Conservation (phyloP, 2,888 invertebrate species). For the Halocaridina rubra region DNA sequence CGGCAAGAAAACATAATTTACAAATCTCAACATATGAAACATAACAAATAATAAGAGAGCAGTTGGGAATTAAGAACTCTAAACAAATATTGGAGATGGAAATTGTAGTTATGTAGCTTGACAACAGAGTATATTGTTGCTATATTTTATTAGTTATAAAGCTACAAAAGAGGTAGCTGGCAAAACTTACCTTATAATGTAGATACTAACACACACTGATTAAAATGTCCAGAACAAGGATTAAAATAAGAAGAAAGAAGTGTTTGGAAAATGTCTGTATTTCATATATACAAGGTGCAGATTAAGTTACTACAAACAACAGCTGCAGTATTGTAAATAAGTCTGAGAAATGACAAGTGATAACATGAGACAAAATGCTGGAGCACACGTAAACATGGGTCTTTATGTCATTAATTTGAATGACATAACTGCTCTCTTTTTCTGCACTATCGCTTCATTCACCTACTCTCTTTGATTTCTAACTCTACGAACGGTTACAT, state of each 20-base stretch:
- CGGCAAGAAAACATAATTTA: no score
- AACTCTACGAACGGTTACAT: no score
- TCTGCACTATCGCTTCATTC: no score
- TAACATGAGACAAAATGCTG: neutral
- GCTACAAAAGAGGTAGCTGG: neutral
- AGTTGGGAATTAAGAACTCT: no score
- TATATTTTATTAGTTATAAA: neutral
- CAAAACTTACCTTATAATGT: neutral
- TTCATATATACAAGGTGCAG: slow-evolving; percentile 36
- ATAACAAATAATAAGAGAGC: no score
- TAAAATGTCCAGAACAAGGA: neutral
- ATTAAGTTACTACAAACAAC: slow-evolving; percentile 34
- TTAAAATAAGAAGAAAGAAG: neutral
- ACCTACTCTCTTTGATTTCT: no score
- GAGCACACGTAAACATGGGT: neutral
- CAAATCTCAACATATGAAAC: no score
- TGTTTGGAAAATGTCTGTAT: slow-evolving; percentile 7
- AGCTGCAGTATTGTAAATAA: slow-evolving; percentile 27
- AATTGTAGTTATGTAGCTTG: no score
- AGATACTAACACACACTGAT: neutral
- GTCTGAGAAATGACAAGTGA: slow-evolving; percentile 4
- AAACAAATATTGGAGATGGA: neutral
- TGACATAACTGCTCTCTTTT: no score
- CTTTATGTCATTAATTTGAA: no score
- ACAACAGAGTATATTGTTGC: no score